These are phyloP conservation scores for Amblyornis subalaris DNA, from an alignment of 2,113 vertebrate genomes.

Conservation along the genomic window DNA sequence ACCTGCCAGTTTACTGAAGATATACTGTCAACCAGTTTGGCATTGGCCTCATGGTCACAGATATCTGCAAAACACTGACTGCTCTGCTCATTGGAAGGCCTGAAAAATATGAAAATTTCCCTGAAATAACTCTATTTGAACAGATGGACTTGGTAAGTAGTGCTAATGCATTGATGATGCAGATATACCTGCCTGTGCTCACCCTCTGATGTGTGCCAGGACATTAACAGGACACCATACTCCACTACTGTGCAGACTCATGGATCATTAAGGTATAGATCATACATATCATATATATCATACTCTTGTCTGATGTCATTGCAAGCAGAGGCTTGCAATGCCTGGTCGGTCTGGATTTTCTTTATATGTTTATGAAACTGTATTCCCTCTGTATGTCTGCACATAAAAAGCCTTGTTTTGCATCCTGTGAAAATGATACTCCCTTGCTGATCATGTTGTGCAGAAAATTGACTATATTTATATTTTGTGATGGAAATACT, in stretches of 20 bases:
- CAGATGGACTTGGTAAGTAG: background rate
- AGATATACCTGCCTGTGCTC: background rate
- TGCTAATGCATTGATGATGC: background rate
- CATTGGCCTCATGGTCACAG: background rate
- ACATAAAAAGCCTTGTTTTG: background rate
- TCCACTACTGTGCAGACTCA: background rate
- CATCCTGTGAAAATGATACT: background rate
- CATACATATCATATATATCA: background rate
- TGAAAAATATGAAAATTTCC: background rate
- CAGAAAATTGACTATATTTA: background rate
- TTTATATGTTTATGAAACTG: background rate
- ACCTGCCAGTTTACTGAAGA: background rate
- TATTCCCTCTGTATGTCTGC: background rate
- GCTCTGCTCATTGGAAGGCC: background rate
- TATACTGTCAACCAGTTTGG: background rate
- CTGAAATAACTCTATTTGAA: background rate
- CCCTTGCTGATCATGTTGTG: background rate
- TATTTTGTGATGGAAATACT: background rate
- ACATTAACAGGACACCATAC: background rate
- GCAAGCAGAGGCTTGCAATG: background rate
- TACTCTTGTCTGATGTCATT: background rate
- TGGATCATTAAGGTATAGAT: background rate
- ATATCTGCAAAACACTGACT: background rate
- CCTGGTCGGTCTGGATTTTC: background rate
- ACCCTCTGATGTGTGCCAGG: background rate